Conservation (phyloP, 1,140 invertebrate species). For the Drosophila nikananu region DNA sequence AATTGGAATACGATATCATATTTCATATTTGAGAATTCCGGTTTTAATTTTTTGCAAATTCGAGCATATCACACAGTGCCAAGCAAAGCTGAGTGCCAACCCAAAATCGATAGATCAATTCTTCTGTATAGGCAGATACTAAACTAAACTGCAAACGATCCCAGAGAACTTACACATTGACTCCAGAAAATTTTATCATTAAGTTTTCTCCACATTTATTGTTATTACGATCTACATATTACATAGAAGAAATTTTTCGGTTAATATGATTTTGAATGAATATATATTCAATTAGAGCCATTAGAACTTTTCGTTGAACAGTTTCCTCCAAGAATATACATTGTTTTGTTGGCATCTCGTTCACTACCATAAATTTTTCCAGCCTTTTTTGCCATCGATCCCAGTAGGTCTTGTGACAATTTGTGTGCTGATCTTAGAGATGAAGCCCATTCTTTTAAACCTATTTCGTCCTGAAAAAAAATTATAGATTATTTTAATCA, state of each 20-base stretch:
- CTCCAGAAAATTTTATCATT: not conserved
- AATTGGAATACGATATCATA: no score
- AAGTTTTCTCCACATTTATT: constrained; percentile 15
- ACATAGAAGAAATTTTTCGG: not conserved
- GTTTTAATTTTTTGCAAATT: no score
- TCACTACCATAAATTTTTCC: constrained; percentile 97
- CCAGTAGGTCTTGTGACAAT: constrained; percentile 95
- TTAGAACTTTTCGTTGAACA: constrained; percentile 79
- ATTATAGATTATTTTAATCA: constrained; percentile 19
- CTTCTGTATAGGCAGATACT: no score
- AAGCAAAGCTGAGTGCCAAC: no score
- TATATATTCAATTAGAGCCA: constrained; percentile 76
- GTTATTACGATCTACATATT: constrained; percentile 11
- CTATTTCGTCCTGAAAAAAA: constrained; percentile 94
- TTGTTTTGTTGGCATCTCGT: constrained; percentile 79
- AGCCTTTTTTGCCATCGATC: constrained; percentile 97
- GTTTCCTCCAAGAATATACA: constrained; percentile 78
- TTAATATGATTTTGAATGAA: constrained; percentile 7
- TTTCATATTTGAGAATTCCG: no score
- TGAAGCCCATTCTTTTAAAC: constrained; percentile 97
- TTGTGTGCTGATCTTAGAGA: constrained; percentile 96
- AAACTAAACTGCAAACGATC: not conserved
- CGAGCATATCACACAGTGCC: no score
- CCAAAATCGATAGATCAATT: no score
- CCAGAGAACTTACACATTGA: not conserved